Percentiles rank a stretch among this genome's conserved stretches.
Conservation (phyloP, 2,113 vertebrate genomes). For the Todiramphus saurophagus region DNA sequence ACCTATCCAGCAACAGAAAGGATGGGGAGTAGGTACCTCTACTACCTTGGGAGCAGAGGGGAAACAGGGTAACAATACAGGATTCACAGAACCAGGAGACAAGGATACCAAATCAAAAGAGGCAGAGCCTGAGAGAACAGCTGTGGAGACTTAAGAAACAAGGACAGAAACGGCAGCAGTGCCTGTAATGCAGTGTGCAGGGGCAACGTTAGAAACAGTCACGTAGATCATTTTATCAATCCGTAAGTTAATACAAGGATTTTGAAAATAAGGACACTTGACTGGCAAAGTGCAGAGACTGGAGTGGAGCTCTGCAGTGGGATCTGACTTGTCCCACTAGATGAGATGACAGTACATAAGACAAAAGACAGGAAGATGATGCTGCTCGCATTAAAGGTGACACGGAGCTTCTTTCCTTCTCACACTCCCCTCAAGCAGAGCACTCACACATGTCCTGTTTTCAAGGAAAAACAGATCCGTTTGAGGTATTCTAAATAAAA, state of each 20-base stretch:
- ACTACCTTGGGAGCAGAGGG: background rate
- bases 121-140: background rate
- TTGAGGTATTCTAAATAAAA: background rate
- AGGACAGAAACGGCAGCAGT: background rate
- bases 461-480: background rate
- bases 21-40: background rate
- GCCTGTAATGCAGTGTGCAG: background rate
- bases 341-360: background rate
- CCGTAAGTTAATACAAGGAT: background rate
- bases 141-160: background rate
- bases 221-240: background rate
- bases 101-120: background rate
- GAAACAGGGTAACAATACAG: background rate
- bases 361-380: background rate
- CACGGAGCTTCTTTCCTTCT: background rate
- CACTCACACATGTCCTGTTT: background rate
- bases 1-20: background rate
- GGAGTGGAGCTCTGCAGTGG: background rate
- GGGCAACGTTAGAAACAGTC: background rate
- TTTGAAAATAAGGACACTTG: background rate
- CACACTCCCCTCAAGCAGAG: background rate
- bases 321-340: background rate
- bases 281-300: background rate
- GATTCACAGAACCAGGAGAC: background rate
- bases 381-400: background rate